Evolutionary conservation across 2,888 invertebrate genomes (phyloP).

Genomic region (Selenia dentaria): DNA sequence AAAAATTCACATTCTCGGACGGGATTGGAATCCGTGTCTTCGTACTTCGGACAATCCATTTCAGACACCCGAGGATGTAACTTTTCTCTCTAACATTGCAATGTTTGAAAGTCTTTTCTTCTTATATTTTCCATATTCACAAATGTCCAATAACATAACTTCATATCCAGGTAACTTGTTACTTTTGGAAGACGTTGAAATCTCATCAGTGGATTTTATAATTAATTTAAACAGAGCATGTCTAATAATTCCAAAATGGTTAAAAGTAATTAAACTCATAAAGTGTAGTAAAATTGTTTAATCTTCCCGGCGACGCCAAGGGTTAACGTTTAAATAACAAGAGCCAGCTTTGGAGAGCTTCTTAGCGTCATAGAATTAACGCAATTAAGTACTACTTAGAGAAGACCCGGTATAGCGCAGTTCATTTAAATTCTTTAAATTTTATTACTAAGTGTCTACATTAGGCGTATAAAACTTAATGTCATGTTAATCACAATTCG

Average conservation of each 20-base stretch:
- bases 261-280: constrained; percentile 34
- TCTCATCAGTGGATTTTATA: constrained; percentile 1
- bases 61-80: no score
- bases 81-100: no score
- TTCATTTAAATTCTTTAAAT: constrained; percentile 5
- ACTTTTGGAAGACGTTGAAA: no score
- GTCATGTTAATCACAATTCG: constrained; percentile 10
- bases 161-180: no score
- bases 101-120: no score
- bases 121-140: no score
- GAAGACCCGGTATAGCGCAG: constrained; percentile 7
- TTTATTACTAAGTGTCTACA: not conserved
- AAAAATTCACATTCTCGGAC: no score
- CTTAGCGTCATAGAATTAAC: constrained; percentile 9
- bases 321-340: constrained; percentile 25
- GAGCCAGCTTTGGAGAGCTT: constrained; percentile 1
- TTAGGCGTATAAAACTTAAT: constrained; percentile 4
- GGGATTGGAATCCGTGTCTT: no score
- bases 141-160: no score
- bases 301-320: constrained; percentile 33
- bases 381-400: constrained; percentile 2
- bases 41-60: no score
- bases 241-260: constrained; percentile 24
- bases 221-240: constrained; percentile 22
- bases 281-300: constrained; percentile 39